phyloP scores from a whole-genome alignment of 2,797 vertebrate species.

The Ptychobarbus kaznakovi region DNA sequence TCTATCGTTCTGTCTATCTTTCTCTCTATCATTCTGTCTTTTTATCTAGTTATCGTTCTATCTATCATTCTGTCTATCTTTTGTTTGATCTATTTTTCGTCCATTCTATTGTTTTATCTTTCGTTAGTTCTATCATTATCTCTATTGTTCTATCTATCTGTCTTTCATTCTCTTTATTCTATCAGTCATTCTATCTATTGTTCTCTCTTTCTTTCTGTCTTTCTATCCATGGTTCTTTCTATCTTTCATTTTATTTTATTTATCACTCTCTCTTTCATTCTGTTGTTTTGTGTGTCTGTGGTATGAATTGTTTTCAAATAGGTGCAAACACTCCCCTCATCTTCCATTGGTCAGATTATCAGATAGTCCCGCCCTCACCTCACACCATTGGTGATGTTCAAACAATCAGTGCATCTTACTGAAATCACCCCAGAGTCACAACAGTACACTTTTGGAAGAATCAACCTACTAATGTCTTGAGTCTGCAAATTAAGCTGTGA shows the following conservation, averaged over 20 bases:
- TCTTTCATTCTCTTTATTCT: background rate
- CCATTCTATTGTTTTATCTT: background rate
- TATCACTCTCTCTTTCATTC: background rate
- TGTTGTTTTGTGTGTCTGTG: background rate
- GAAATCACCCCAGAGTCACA: background rate
- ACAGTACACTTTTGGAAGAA: background rate
- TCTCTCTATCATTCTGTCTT: rapidly evolving
- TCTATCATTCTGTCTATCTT: background rate
- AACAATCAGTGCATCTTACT: background rate
- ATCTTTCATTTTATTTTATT: background rate
- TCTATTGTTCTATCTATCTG: background rate
- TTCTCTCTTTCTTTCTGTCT: background rate
- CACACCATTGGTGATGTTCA: background rate
- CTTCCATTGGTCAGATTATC: background rate
- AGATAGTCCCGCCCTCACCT: background rate
- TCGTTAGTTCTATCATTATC: background rate
- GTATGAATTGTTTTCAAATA: background rate
- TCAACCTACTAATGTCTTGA: background rate
- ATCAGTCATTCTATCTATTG: background rate
- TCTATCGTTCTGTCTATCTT: background rate
- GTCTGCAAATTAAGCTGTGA: background rate
- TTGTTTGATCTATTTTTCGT: too few species aligned
- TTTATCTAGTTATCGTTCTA: too few species aligned
- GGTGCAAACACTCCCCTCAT: background rate
- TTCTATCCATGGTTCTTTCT: background rate